Conservation (phyloP, 37 sponge, comb jelly and placozoan genomes). For the Agelas oroides region DNA sequence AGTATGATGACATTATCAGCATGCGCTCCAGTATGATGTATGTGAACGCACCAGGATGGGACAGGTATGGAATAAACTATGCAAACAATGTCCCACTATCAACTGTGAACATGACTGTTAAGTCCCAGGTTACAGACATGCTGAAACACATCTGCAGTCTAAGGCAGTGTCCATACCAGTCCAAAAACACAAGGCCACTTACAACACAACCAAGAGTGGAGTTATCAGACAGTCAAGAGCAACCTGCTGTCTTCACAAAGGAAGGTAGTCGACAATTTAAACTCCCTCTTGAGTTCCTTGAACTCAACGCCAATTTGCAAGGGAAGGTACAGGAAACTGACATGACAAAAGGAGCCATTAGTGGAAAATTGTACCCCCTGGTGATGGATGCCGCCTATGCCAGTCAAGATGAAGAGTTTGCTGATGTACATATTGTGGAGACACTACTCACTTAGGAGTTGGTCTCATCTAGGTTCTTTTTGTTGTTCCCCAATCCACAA, state of each 20-base stretch:
- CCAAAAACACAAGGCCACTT: neutral
- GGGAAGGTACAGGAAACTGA: too few relatives aligned
- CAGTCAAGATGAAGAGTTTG: constrained; percentile 19
- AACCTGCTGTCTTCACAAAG: too few relatives aligned
- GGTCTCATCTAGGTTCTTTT: too few relatives aligned
- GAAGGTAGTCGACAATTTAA: too few relatives aligned
- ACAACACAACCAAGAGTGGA: neutral
- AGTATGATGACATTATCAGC: constrained; percentile 14
- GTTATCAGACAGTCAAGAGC: too few relatives aligned
- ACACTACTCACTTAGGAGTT: neutral
- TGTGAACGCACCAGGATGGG: constrained; percentile 48
- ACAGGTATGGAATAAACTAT: constrained; percentile 30
- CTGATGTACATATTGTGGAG: constrained; percentile 29
- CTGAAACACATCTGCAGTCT: constrained; percentile 37
- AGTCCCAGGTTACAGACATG: neutral
- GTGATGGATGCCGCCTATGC: constrained; percentile 32
- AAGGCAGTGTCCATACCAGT: constrained; percentile 39
- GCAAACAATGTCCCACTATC: constrained; percentile 24
- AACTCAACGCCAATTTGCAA: too few relatives aligned
- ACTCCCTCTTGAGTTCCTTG: too few relatives aligned
- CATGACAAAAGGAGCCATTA: too few relatives aligned
- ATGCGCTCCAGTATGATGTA: constrained; percentile 26
- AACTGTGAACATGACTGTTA: neutral
- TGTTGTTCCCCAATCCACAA: too few relatives aligned
- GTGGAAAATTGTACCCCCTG: constrained; percentile 13